phyloP scores from a whole-genome alignment of 1,140 invertebrate genomes.

The Reticulitermes speratus region DNA sequence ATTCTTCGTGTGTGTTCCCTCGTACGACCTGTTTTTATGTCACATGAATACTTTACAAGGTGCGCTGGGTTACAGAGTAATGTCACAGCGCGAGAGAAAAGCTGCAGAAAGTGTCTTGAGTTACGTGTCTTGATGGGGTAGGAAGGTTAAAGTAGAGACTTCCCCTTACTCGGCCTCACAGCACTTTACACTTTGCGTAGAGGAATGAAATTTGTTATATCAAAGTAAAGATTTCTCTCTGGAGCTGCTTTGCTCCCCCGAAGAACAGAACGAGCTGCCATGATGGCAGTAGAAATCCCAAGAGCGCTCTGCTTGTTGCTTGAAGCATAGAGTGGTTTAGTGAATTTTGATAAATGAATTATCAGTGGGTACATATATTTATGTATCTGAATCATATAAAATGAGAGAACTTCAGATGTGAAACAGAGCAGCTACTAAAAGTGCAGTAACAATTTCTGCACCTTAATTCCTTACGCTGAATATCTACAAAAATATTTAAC shows the following conservation, averaged over 20 bases:
- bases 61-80: not conserved
- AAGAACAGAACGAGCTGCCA: not conserved
- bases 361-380: not conserved
- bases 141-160: not conserved
- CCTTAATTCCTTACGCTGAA: too few species aligned
- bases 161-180: not conserved
- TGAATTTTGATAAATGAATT: not conserved
- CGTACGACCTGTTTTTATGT: not conserved
- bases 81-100: not conserved
- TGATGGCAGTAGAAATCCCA: not conserved
- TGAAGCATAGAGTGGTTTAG: not conserved
- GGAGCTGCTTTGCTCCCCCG: not conserved
- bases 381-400: too few species aligned
- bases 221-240: slow-evolving; percentile 6
- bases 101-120: not conserved
- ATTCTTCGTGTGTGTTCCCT: too few species aligned
- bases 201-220: slow-evolving; percentile 14
- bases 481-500: too few species aligned
- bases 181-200: slow-evolving; percentile 6
- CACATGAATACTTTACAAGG: not conserved
- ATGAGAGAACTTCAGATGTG: too few species aligned
- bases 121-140: not conserved
- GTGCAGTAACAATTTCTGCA: too few species aligned
- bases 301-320: not conserved
- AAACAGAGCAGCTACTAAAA: too few species aligned